Evolutionary conservation across 2,113 vertebrate species (phyloP).

Genomic region (Hemiprocne comata): DNA sequence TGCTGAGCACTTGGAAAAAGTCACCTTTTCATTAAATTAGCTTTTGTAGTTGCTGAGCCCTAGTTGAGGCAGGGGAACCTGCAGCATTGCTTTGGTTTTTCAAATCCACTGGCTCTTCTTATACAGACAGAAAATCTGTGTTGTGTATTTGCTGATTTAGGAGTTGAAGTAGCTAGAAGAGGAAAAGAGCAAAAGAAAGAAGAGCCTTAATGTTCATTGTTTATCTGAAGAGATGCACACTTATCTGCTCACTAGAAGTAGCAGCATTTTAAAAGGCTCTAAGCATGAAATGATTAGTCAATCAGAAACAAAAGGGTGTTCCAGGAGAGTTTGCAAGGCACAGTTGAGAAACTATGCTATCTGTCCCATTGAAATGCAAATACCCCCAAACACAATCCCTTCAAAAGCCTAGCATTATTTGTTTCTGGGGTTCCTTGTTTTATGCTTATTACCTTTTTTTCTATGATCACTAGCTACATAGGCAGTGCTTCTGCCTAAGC

Average conservation of each 20-base stretch:
- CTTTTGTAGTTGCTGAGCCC: constrained; percentile 21
- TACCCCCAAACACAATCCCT: constrained; percentile 6
- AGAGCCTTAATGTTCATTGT: neutral
- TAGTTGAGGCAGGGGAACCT: neutral
- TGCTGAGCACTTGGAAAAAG: neutral
- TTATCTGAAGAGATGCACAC: neutral
- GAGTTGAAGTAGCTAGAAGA: neutral
- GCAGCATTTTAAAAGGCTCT: constrained; percentile 38
- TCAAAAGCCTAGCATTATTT: neutral
- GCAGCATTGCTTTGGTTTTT: neutral
- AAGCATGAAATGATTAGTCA: constrained; percentile 64
- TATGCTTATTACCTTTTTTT: neutral
- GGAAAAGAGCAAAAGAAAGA: neutral
- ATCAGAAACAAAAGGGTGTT: constrained; percentile 51
- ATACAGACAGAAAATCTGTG: neutral
- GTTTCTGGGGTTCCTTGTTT: constrained; percentile 28
- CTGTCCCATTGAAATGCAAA: constrained; percentile 69
- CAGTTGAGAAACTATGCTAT: constrained; percentile 43
- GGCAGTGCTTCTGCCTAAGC: neutral
- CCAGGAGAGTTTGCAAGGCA: constrained; percentile 40
- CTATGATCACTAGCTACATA: neutral
- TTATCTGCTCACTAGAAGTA: constrained; percentile 33
- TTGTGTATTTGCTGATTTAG: neutral
- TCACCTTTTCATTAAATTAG: constrained; percentile 4
- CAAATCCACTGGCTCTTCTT: neutral